Evolutionary conservation across 2,888 invertebrate species (phyloP), one percentile per base, ranked within the genome.

Genomic region (Conops quadrifasciatus): DNA sequence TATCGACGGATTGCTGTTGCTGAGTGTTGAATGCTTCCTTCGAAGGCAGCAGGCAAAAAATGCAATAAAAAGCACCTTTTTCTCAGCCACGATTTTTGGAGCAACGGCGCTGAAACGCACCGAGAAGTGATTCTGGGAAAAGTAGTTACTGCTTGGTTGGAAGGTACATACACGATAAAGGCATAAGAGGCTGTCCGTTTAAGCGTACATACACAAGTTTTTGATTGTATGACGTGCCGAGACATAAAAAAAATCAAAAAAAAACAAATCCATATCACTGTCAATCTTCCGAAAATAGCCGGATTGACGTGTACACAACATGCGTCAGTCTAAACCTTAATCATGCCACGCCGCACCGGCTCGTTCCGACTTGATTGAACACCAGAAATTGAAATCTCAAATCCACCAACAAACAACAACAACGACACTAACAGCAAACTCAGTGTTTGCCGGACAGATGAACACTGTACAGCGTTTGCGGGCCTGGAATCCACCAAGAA

Each of bases 281-380:
- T 56, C 56, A 66, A 30, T 66, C 53, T 24, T 2, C 1, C 49
- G 49, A 49, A 56, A 56, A 56, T 36, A 36, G 5, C 36, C 36
- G 9, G 36, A 36, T 36, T 36, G 36, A 36, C 53, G 11, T 3
- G 53, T n/a, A 49, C 49, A 16, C 1, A 19, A n/a, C 65, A 28
- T 49, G 56, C 56, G 66, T 56, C 66, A 56, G 30, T 66, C 66
- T 53, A 43, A 36, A 5, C 43, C 19, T 65, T 13, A 43, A 56
- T 43, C 45, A 58, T 26, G 58, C 16, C 16, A 30, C 13, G 13
- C 56, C 45, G 16, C 36, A 45, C 56, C 56, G 16, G 58, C 36
- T 7, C 36, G 36, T 7, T 36, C 30, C 56, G 43, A 24, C 36
- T 53, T 21, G 36, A 36, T 36, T 15, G 16, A 47, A 36, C 4